Evolutionary conservation across 1,140 invertebrate species (phyloP).

Genomic region (Trissolcus basalis): DNA sequence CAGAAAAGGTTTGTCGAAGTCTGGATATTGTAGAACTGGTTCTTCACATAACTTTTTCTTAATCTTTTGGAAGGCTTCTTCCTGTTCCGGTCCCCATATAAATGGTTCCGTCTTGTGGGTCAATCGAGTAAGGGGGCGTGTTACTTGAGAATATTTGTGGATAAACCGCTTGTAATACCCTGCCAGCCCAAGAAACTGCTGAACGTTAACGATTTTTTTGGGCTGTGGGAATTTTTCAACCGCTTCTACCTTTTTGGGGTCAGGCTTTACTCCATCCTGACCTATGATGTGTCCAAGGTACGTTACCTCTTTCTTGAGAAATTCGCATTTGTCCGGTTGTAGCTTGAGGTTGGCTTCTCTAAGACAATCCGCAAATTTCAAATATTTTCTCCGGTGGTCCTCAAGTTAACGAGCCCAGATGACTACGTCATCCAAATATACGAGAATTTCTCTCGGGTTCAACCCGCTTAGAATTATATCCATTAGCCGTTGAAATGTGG

Average conservation of each 20-base stretch:
- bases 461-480: constrained; percentile 59
- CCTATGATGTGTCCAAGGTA: constrained; percentile 60
- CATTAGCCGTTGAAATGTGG: constrained; percentile 56
- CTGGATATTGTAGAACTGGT: constrained; percentile 42
- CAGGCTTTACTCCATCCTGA: constrained; percentile 51
- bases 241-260: constrained; percentile 34
- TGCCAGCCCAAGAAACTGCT: constrained; percentile 51
- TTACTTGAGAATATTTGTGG: constrained; percentile 58
- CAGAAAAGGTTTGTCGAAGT: constrained; percentile 52
- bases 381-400: constrained; percentile 12
- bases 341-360: constrained; percentile 1
- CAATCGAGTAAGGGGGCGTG: constrained; percentile 48
- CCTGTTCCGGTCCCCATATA: neutral
- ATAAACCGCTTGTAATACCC: constrained; percentile 29
- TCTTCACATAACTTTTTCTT: constrained; percentile 49
- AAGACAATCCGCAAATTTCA: constrained; percentile 2
- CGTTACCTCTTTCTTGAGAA: constrained; percentile 33
- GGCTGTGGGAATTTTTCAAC: constrained; percentile 20
- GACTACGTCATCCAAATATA: constrained; percentile 73
- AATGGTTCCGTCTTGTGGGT: constrained; percentile 40
- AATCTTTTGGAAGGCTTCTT: constrained; percentile 15
- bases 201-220: constrained; percentile 37
- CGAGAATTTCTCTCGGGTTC: constrained; percentile 3
- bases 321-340: constrained; percentile 18
- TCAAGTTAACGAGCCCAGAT: constrained; percentile 37